A percentile compares a stretch with the other conserved stretches of the same genome.
Evolutionary conservation across 2,888 invertebrate genomes (phyloP).

Genomic region (Gymnosoma rotundatum): DNA sequence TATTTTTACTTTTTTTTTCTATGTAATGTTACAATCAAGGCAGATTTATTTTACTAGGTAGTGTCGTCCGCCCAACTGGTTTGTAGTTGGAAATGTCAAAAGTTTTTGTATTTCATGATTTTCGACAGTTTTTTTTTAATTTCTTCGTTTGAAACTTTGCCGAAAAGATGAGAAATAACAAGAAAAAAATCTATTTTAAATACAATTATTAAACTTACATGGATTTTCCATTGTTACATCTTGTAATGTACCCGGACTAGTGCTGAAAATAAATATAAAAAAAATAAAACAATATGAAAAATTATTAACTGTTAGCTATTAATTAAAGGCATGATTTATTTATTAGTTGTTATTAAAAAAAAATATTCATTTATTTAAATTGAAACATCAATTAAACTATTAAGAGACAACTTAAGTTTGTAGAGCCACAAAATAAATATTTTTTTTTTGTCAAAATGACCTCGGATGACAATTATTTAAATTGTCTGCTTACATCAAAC

Average conservation of each 20-base stretch:
- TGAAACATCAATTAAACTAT: constrained; percentile 61
- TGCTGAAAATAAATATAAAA: constrained; percentile 84
- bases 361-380: constrained; percentile 52
- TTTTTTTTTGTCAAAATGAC: constrained; percentile 58
- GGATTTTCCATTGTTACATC: constrained; percentile 85
- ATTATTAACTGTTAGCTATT: constrained; percentile 24
- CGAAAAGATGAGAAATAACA: too few species aligned
- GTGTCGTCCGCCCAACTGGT: too few species aligned
- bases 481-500: constrained; percentile 36
- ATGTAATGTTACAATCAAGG: too few species aligned
- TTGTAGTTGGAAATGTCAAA: too few species aligned
- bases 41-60: too few species aligned
- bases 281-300: constrained; percentile 57
- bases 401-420: constrained; percentile 50
- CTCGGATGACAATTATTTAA: constrained; percentile 71
- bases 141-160: too few species aligned
- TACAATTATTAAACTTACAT: constrained; percentile 75
- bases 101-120: too few species aligned
- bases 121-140: too few species aligned
- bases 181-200: too few species aligned
- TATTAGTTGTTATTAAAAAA: not conserved
- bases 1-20: too few species aligned
- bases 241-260: constrained; percentile 87
- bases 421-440: not conserved
- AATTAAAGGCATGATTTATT: constrained; percentile 35